Percentiles rank a stretch among this genome's conserved stretches.
Evolutionary conservation across 2,113 vertebrate genomes (phyloP).

Genomic region (Grammomys dolichurus): DNA sequence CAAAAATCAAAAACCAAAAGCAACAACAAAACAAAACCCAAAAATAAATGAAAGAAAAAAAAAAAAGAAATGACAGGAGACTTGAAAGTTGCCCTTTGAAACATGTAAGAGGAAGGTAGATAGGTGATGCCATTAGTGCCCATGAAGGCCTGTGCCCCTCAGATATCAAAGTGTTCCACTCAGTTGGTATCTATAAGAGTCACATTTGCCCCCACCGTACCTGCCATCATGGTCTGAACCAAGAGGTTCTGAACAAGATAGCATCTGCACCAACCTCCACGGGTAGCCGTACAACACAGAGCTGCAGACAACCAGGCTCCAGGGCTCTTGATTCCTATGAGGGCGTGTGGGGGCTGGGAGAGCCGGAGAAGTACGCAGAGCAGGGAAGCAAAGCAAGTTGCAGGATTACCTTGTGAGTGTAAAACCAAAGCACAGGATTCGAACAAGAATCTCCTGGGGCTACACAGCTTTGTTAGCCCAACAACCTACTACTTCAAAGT

Average conservation of each 20-base stretch:
- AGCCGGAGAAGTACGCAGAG: constrained; percentile 63
- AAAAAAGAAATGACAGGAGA: constrained; percentile 45
- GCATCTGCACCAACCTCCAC: constrained; percentile 74
- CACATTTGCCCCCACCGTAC: constrained; percentile 69
- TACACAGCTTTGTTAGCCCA: constrained; percentile 15
- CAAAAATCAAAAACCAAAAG: too few species aligned
- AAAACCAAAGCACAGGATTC: constrained; percentile 54
- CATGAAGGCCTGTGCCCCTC: neutral
- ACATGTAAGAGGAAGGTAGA: neutral
- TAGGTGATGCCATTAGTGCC: neutral
- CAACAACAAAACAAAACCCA: neutral
- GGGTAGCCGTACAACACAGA: constrained; percentile 72
- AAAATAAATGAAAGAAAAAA: neutral
- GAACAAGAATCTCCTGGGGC: constrained; percentile 23
- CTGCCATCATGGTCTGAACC: constrained; percentile 69
- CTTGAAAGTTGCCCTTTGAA: neutral
- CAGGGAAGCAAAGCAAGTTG: constrained; percentile 70
- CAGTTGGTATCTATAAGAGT: constrained; percentile 62
- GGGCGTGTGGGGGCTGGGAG: constrained; percentile 44
- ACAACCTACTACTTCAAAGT: constrained; percentile 52
- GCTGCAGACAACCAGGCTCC: constrained; percentile 77
- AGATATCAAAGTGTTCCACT: constrained; percentile 37
- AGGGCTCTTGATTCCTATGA: constrained; percentile 67
- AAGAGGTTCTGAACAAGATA: constrained; percentile 81
- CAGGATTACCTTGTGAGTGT: constrained; percentile 31